These are phyloP conservation scores for Otus scops DNA, from an alignment of 2,797 vertebrate species.

Conservation along the genomic window DNA sequence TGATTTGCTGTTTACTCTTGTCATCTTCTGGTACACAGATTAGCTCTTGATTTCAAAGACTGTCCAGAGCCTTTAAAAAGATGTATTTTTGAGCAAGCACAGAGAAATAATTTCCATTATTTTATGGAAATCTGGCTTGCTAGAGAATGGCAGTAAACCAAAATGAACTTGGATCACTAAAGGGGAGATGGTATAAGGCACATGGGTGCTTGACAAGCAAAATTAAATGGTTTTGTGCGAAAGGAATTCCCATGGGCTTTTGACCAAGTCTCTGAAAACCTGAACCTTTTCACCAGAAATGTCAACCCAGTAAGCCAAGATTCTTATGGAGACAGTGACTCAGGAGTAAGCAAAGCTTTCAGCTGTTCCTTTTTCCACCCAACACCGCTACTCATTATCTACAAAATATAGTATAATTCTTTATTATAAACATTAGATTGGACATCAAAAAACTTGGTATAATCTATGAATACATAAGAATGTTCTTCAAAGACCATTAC, in stretches of 20 bases:
- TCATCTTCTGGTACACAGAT: background rate
- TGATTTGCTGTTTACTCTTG: background rate
- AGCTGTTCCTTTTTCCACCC: background rate
- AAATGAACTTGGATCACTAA: background rate
- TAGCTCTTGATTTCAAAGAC: background rate
- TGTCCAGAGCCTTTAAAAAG: background rate
- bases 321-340: background rate
- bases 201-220: background rate
- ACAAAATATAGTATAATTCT: background rate
- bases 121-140: background rate
- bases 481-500: background rate
- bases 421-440: background rate
- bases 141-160: background rate
- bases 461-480: background rate
- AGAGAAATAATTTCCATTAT: background rate
- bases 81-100: background rate
- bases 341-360: background rate
- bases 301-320: background rate
- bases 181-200: background rate
- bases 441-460: background rate
- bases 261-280: background rate
- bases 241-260: background rate
- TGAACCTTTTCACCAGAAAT: background rate
- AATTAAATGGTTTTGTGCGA: background rate
- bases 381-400: background rate